Evolutionary conservation across 2,113 vertebrate genomes (phyloP).

Genomic region (Prunella himalayana): DNA sequence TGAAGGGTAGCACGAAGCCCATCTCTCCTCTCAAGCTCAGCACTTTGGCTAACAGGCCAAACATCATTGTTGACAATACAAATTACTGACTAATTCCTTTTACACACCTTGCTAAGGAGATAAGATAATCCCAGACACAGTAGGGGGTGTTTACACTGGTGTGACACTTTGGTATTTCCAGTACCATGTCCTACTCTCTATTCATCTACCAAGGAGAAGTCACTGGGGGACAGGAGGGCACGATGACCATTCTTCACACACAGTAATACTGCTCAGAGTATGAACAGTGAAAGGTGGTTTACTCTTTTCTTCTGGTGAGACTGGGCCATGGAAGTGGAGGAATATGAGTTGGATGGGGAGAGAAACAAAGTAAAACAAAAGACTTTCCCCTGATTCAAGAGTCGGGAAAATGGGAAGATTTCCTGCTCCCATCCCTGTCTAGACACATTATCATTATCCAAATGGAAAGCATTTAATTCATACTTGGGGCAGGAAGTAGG

Average conservation of each 20-base stretch:
- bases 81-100: conserved; percentile 25
- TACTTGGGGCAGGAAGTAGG: neutral
- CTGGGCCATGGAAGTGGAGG: neutral
- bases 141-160: neutral
- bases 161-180: neutral
- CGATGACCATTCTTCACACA: neutral
- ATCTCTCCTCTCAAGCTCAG: neutral
- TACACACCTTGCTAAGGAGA: conserved; percentile 1
- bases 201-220: neutral
- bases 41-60: neutral
- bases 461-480: neutral
- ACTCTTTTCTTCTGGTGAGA: neutral
- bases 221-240: neutral
- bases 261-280: neutral
- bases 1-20: neutral
- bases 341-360: neutral
- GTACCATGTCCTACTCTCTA: neutral
- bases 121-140: neutral
- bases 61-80: neutral
- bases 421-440: neutral
- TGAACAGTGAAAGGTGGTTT: neutral
- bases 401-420: neutral
- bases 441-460: neutral
- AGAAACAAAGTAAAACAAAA: neutral
- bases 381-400: neutral